Conservation (phyloP, 2,888 invertebrate species). For the Drosophila nr. medialis region DNA sequence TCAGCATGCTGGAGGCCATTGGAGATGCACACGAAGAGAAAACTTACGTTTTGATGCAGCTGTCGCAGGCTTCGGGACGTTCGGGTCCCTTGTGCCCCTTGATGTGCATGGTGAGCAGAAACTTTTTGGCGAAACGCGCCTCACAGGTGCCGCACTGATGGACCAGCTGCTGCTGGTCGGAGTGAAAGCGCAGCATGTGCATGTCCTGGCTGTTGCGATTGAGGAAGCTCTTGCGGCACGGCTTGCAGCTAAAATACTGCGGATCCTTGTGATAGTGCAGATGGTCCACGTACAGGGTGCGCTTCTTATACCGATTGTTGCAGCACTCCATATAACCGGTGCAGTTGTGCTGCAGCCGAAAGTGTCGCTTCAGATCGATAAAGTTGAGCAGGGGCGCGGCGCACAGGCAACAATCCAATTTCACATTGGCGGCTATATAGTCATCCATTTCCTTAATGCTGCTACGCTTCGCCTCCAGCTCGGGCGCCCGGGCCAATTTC, state of each 20-base stretch:
- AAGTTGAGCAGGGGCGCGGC: slow-evolving; percentile 59
- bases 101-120: slow-evolving; percentile 74
- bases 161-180: slow-evolving; percentile 71
- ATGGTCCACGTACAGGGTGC: slow-evolving; percentile 76
- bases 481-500: slow-evolving; percentile 1
- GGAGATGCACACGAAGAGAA: too few species aligned
- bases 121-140: slow-evolving; percentile 72
- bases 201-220: slow-evolving; percentile 76
- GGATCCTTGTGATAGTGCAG: slow-evolving; percentile 75
- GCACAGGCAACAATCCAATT: slow-evolving; percentile 66
- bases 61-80: slow-evolving; percentile 63
- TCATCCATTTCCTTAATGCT: slow-evolving; percentile 73
- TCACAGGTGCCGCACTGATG: slow-evolving; percentile 65
- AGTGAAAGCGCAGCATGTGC: slow-evolving; percentile 75
- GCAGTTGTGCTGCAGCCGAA: slow-evolving; percentile 69
- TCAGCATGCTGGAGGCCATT: too few species aligned
- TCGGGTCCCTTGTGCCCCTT: slow-evolving; percentile 70
- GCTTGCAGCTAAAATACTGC: slow-evolving; percentile 71
- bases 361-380: slow-evolving; percentile 70
- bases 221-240: slow-evolving; percentile 67
- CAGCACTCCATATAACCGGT: slow-evolving; percentile 73
- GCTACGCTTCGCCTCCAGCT: slow-evolving; percentile 64
- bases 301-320: slow-evolving; percentile 76
- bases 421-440: slow-evolving; percentile 72
- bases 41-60: slow-evolving; percentile 64